phyloP scores from a whole-genome alignment of 2,113 vertebrate species.

The Corythoichthys intestinalis region DNA sequence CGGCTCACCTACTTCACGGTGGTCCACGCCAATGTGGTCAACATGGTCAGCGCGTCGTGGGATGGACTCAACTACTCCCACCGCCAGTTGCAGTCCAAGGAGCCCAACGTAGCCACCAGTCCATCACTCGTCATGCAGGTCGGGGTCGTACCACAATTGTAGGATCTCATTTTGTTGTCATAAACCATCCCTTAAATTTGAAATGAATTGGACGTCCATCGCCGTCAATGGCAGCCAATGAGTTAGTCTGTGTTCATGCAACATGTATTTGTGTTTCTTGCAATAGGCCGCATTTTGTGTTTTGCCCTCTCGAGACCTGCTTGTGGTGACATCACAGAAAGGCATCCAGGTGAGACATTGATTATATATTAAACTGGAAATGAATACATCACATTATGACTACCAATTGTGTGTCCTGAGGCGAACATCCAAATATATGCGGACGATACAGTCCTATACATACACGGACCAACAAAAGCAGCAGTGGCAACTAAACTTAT shows the following conservation, averaged over 20 bases:
- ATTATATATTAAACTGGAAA: not conserved
- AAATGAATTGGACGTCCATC: too few relatives aligned
- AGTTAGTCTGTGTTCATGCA: too few relatives aligned
- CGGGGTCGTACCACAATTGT: not conserved
- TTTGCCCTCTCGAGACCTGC: conserved; percentile 81
- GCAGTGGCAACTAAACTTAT: too few relatives aligned
- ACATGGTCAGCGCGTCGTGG: conserved; percentile 79
- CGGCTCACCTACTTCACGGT: conserved; percentile 78
- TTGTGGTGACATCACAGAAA: conserved; percentile 87
- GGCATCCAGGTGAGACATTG: conserved; percentile 83
- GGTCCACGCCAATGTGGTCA: conserved; percentile 82
- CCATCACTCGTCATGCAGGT: conserved; percentile 87
- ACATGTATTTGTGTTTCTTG: conserved; percentile 7
- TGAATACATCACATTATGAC: not conserved
- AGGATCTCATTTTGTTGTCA: too few relatives aligned
- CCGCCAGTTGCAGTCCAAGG: conserved; percentile 84
- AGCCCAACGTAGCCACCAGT: conserved; percentile 72
- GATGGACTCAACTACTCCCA: conserved; percentile 80
- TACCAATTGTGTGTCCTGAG: too few relatives aligned
- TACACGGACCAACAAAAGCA: too few relatives aligned
- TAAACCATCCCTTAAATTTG: too few relatives aligned
- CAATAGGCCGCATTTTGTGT: conserved; percentile 84
- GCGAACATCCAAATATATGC: too few relatives aligned
- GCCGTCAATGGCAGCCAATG: too few relatives aligned
- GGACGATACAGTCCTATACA: too few relatives aligned